These are phyloP conservation scores for Opisthocomus hoazin DNA, from an alignment of 2,113 vertebrate genomes.

Conservation along the genomic window DNA sequence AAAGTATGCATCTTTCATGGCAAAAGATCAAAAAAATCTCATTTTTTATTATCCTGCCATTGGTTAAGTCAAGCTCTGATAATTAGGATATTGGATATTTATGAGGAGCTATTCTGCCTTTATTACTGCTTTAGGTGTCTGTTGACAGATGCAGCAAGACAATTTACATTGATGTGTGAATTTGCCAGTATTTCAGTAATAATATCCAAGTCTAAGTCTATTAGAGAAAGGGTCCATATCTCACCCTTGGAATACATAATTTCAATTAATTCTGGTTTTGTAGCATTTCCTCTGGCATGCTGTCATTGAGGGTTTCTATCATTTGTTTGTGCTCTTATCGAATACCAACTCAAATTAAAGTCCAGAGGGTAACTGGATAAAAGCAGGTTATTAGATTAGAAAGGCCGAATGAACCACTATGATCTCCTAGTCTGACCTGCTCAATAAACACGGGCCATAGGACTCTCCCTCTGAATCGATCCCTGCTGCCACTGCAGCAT, in stretches of 20 bases:
- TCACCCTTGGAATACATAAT: slow-evolving; percentile 59
- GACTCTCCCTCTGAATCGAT: neutral
- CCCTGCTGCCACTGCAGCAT: neutral
- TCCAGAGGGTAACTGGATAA: slow-evolving; percentile 49
- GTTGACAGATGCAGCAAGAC: slow-evolving; percentile 66
- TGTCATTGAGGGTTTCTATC: neutral
- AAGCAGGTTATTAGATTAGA: slow-evolving; percentile 46
- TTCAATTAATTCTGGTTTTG: slow-evolving; percentile 56
- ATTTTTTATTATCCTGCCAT: slow-evolving; percentile 67
- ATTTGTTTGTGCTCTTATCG: neutral
- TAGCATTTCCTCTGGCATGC: slow-evolving; percentile 43
- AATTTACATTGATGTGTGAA: slow-evolving; percentile 69
- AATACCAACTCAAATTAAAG: slow-evolving; percentile 37
- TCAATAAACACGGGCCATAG: neutral
- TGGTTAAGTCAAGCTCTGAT: slow-evolving; percentile 73
- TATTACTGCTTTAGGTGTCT: slow-evolving; percentile 71
- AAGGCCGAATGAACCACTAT: neutral
- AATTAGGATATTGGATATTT: slow-evolving; percentile 75
- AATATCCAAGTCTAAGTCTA: slow-evolving; percentile 58
- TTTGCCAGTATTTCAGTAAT: slow-evolving; percentile 67
- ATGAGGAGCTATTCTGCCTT: slow-evolving; percentile 71
- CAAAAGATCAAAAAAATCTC: slow-evolving; percentile 57
- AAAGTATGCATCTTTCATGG: slow-evolving; percentile 60
- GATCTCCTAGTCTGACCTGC: neutral
- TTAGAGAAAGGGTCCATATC: slow-evolving; percentile 44